Conservation (phyloP, 2,113 vertebrate species). For the Lathamus discolor region DNA sequence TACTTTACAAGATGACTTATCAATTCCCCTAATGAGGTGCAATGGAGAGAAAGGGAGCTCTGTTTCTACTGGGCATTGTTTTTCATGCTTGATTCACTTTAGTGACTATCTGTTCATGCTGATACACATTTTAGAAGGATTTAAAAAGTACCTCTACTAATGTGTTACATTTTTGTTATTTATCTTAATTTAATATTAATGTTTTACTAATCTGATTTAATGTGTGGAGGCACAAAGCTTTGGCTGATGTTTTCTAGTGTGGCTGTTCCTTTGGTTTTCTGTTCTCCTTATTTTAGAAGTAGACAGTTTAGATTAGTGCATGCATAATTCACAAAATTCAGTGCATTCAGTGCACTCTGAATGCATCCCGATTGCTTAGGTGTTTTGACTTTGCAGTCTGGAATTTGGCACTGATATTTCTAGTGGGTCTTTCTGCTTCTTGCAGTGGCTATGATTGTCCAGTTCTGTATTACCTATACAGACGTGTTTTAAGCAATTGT, state of each 20-base stretch:
- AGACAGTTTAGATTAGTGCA: neutral
- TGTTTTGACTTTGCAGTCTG: neutral
- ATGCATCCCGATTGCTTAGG: neutral
- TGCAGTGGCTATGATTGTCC: neutral
- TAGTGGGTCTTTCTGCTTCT: neutral
- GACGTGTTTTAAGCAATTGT: neutral
- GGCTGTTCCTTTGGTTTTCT: neutral
- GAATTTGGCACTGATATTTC: neutral
- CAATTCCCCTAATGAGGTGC: neutral
- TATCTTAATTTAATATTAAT: conserved; percentile 5
- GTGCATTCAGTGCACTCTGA: neutral
- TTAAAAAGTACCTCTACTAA: neutral
- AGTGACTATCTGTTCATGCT: neutral
- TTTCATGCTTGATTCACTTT: neutral
- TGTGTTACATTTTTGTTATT: neutral
- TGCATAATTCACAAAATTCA: neutral
- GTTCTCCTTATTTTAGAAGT: neutral
- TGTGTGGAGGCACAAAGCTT: neutral
- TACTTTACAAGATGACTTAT: neutral
- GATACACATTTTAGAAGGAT: neutral
- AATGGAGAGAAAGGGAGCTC: neutral
- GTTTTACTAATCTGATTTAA: neutral
- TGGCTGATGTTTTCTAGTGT: neutral
- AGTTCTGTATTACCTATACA: neutral
- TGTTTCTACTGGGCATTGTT: neutral